A percentile compares a stretch with the other conserved stretches of the same genome.
Evolutionary conservation across 2,113 vertebrate species (phyloP).

Genomic region (Muntiacus reevesi): DNA sequence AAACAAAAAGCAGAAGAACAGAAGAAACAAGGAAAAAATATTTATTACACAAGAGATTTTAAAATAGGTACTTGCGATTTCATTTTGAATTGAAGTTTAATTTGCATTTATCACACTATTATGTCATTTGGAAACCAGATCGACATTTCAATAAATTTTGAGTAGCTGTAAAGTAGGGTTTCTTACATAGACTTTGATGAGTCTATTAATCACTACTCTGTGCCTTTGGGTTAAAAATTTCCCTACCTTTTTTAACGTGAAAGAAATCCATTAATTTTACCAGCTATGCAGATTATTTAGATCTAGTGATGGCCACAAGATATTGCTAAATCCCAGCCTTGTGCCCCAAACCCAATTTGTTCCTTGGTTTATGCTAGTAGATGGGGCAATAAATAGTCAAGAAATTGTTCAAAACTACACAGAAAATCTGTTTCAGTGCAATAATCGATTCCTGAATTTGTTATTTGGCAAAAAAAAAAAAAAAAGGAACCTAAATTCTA

Average conservation of each 20-base stretch:
- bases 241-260: neutral
- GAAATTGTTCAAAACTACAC: neutral
- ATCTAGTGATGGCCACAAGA: neutral
- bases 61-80: neutral
- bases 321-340: neutral
- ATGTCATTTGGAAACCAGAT: neutral
- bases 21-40: neutral
- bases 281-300: neutral
- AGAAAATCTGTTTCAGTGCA: neutral
- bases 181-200: neutral
- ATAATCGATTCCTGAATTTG: slow-evolving; percentile 1
- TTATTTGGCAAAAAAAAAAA: neutral
- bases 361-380: neutral
- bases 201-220: neutral
- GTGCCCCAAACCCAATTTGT: neutral
- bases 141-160: neutral
- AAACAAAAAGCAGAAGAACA: neutral
- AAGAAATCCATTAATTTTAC: neutral
- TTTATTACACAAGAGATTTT: neutral
- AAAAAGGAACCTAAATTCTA: neutral
- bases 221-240: neutral
- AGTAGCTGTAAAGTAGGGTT: neutral
- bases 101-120: neutral
- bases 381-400: neutral
- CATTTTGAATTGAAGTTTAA: slow-evolving; percentile 7